Evolutionary conservation across 2,888 invertebrate species (phyloP).

Genomic region (Pyrrhosoma nymphula): DNA sequence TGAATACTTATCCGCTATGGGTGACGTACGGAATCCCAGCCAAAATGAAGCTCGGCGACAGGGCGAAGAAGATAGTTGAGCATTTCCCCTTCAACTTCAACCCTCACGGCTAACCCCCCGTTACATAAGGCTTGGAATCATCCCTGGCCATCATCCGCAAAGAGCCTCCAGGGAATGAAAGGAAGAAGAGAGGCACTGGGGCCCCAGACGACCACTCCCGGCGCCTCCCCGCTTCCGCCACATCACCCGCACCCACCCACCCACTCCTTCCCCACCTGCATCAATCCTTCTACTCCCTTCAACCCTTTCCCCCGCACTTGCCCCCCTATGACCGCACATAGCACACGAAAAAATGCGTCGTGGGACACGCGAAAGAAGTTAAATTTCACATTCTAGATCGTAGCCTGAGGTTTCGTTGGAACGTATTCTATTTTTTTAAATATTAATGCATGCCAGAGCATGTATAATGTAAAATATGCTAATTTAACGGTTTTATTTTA

Average conservation of each 20-base stretch:
- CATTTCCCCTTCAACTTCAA: not conserved
- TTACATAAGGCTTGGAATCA: conserved; percentile 40
- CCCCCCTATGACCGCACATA: not conserved
- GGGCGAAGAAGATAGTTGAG: not conserved
- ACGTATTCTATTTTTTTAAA: too few relatives aligned
- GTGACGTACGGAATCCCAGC: not conserved
- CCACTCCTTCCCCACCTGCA: not conserved
- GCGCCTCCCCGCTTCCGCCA: not conserved
- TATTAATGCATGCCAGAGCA: too few relatives aligned
- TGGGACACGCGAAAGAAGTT: too few relatives aligned
- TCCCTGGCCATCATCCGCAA: conserved; percentile 42
- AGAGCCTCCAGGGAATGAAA: conserved; percentile 40
- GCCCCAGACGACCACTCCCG: not conserved
- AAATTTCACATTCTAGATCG: too few relatives aligned
- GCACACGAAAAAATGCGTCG: not conserved
- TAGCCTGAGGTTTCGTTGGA: too few relatives aligned
- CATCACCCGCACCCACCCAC: not conserved
- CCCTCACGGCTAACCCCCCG: conserved; percentile 14
- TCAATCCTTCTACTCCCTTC: not conserved
- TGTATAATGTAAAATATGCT: too few relatives aligned
- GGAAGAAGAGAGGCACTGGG: not conserved
- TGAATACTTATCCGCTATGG: not conserved
- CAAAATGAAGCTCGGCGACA: conserved; percentile 15
- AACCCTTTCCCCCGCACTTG: not conserved
- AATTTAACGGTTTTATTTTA: too few relatives aligned